Evolutionary conservation across 1,140 invertebrate species (phyloP), one percentile per base, ranked within the genome.

Genomic region (Yoshiicerus persimilis): DNA sequence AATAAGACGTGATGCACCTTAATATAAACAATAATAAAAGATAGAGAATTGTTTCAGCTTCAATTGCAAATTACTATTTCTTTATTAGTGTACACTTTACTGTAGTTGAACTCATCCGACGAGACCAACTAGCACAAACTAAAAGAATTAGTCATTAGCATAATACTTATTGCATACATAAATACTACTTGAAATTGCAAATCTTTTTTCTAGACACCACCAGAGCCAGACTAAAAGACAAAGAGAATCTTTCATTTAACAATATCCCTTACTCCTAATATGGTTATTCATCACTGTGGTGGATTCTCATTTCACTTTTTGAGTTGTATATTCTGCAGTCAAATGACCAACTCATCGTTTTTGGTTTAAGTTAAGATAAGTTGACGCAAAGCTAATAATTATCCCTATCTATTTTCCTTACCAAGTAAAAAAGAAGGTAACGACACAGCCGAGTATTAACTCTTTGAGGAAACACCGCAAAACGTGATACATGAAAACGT

Each of bases 401-500:
- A 80, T 38, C 34, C 32, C 32, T 80, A 80, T 80, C 30, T n/a
- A 34, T 36, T 36, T 36, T 80, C 75, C 75, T 38, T 80, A 80
- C 32, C 32, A 34, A 20, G 32, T 32, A n/a, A 36, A n/a, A 34
- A 23, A 80, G 3, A 23, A 38, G 27, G 16, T 70, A 70, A 70
- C 27, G 25, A 30, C 25, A 30, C 13, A 16, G 3, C 10, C 23
- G 25, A 70, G 64, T 25, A 30, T 11, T 16, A 80, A 80, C 34
- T n/a, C 75, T 80, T 80, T 80, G 75, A 80, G 75, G 34, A 80
- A 36, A 80, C 23, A 80, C 75, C 75, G 75, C 75, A 80, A 80
- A 80, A 80, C 75, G 75, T 80, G 75, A 80, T 36, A 80, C 75
- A 80, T 80, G 75, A 80, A 80, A 80, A 80, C 75, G 75, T 80